phyloP scores from a whole-genome alignment of 1,140 invertebrate genomes.

The Globodera rostochiensis region DNA sequence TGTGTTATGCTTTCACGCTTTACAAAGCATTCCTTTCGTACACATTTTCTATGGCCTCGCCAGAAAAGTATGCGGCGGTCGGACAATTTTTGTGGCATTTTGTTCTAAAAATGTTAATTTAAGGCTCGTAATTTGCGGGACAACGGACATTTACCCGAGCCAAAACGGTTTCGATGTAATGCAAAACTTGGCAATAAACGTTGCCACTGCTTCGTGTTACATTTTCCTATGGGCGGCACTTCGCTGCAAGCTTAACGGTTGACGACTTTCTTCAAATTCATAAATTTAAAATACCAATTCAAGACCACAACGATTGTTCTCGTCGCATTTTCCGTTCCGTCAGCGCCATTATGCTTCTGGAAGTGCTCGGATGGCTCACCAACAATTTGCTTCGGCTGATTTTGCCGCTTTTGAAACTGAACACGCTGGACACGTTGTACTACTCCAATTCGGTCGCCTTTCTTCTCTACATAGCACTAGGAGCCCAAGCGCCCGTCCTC shows the following conservation, averaged over 20 bases:
- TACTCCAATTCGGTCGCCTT: background rate
- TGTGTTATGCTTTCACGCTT: background rate
- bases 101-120: background rate
- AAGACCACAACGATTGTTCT: background rate
- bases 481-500: background rate
- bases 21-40: background rate
- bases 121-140: background rate
- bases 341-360: background rate
- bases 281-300: background rate
- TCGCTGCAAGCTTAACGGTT: background rate
- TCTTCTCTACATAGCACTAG: background rate
- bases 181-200: background rate
- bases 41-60: background rate
- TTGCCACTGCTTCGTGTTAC: background rate
- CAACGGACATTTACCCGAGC: background rate
- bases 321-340: background rate
- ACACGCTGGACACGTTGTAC: background rate
- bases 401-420: background rate
- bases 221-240: background rate
- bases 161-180: background rate
- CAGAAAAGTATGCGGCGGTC: background rate
- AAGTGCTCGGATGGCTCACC: background rate
- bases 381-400: background rate
- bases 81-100: no score
- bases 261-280: background rate